Evolutionary conservation across 2,113 vertebrate genomes (phyloP).

Genomic region (Mormoops blainvillei): DNA sequence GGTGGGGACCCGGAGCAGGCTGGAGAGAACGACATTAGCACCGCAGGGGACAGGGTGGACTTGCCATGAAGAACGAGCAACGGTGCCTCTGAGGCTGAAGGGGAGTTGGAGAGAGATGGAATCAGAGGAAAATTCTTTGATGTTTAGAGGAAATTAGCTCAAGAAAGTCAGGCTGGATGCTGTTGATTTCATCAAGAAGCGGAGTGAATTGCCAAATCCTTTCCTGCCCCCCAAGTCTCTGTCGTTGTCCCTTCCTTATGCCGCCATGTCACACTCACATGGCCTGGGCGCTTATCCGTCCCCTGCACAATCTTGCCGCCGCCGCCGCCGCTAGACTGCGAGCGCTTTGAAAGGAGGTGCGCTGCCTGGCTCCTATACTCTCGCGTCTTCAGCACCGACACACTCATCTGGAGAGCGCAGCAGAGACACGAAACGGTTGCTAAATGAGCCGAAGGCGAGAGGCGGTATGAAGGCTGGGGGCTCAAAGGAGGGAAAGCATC

Average conservation of each 20-base stretch:
- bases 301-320: background rate
- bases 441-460: background rate
- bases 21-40: no score
- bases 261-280: accelerated
- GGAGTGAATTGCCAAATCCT: accelerated
- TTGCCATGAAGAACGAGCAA: accelerated
- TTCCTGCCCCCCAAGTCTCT: background rate
- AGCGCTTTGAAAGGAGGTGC: background rate
- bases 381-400: background rate
- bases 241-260: accelerated
- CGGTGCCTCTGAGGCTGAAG: background rate
- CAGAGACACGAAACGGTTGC: background rate
- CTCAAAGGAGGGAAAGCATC: background rate
- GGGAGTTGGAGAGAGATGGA: background rate
- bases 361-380: background rate
- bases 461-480: background rate
- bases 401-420: background rate
- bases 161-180: background rate
- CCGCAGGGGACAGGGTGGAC: background rate
- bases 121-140: background rate
- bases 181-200: background rate
- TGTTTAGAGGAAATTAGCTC: background rate
- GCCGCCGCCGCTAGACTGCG: background rate
- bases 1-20: no score
- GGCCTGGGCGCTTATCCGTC: accelerated